Evolutionary conservation across 2,888 invertebrate species (phyloP).

Genomic region (Nomada fucata): DNA sequence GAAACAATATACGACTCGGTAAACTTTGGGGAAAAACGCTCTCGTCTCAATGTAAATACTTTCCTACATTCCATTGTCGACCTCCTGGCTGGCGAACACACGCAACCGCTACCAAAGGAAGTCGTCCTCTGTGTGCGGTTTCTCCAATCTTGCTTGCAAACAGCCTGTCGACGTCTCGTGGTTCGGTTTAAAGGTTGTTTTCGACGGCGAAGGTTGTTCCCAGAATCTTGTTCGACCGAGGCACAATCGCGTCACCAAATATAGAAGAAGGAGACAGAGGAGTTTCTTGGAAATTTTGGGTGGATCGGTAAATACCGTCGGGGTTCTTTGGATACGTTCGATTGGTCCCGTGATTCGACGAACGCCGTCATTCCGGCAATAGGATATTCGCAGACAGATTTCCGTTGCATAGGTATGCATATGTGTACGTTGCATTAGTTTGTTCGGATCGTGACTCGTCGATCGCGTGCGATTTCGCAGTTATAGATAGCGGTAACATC

Average conservation of each 20-base stretch:
- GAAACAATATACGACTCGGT: conserved; percentile 33
- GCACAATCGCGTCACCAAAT: not conserved
- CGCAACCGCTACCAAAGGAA: conserved; percentile 30
- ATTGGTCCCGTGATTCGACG: no score
- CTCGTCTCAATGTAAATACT: conserved; percentile 44
- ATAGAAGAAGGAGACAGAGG: not conserved
- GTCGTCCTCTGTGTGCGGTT: conserved; percentile 12
- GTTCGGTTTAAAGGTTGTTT: conserved; percentile 45
- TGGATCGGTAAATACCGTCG: no score
- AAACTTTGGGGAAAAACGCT: conserved; percentile 18
- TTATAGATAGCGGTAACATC: conserved; percentile 45
- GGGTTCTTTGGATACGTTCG: no score
- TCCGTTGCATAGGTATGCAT: no score
- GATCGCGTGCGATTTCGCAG: conserved; percentile 42
- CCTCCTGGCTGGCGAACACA: not conserved
- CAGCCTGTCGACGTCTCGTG: conserved; percentile 39
- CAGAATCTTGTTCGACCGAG: not conserved
- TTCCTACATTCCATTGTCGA: conserved; percentile 32
- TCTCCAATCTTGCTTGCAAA: conserved; percentile 40
- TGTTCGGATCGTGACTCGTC: not conserved
- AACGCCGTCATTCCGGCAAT: no score
- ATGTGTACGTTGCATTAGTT: no score
- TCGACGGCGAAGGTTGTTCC: not conserved
- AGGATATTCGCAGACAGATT: no score
- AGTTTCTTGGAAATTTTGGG: no score